phyloP scores from a whole-genome alignment of 1,140 invertebrate species.

The Cyclina sinensis region DNA sequence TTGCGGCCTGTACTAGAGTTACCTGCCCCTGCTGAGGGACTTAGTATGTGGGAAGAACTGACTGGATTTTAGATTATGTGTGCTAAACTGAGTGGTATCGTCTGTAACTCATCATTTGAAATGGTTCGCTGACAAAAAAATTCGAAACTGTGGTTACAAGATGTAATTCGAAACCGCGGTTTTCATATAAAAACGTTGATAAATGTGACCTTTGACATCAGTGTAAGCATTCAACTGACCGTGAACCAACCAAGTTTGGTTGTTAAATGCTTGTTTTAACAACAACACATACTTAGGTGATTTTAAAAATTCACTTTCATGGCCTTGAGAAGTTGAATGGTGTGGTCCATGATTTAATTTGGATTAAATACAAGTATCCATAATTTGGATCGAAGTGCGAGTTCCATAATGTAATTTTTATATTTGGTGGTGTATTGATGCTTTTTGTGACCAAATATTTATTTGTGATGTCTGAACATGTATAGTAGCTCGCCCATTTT shows the following conservation, averaged over 20 bases:
- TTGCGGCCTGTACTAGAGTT: slow-evolving; percentile 96
- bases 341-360: slow-evolving; percentile 24
- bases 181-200: slow-evolving; percentile 50
- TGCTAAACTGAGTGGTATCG: slow-evolving; percentile 54
- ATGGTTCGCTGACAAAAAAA: slow-evolving; percentile 50
- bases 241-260: slow-evolving; percentile 33
- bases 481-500: slow-evolving; percentile 34
- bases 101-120: slow-evolving; percentile 59
- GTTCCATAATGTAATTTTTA: slow-evolving; percentile 62
- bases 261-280: slow-evolving; percentile 57
- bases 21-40: slow-evolving; percentile 3
- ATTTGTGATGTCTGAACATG: slow-evolving; percentile 64
- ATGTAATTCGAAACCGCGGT: slow-evolving; percentile 17
- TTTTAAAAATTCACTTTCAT: slow-evolving; percentile 58
- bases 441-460: slow-evolving; percentile 69
- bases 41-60: slow-evolving; percentile 45
- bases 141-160: slow-evolving; percentile 20
- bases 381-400: slow-evolving; percentile 6
- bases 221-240: slow-evolving; percentile 63
- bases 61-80: slow-evolving; percentile 58
- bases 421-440: slow-evolving; percentile 66
- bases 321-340: slow-evolving; percentile 58
- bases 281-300: slow-evolving; percentile 36
- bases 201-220: slow-evolving; percentile 48
- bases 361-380: slow-evolving; percentile 22